Evolutionary conservation across 2,113 vertebrate species (phyloP).

Genomic region (Rhinoderma darwinii): DNA sequence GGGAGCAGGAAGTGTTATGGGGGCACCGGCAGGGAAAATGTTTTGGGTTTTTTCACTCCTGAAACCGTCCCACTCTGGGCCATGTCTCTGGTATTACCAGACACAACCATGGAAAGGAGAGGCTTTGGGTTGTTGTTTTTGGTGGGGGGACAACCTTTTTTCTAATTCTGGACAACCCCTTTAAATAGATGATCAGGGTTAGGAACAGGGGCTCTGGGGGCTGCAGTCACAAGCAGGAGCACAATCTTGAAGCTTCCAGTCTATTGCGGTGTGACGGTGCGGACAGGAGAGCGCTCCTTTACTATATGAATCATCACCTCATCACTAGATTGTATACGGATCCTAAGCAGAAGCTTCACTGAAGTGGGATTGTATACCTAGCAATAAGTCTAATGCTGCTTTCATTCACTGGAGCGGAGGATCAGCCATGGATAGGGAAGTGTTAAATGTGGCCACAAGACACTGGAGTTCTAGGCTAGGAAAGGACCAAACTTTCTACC

Average conservation of each 20-base stretch:
- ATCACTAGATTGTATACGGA: background rate
- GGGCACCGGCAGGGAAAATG: background rate
- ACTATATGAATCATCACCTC: too few species aligned
- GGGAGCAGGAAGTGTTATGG: background rate
- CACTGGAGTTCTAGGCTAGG: background rate
- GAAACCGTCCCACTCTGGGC: too few species aligned
- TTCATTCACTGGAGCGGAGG: slow-evolving; percentile 18
- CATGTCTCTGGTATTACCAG: too few species aligned
- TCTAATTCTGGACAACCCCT: too few species aligned
- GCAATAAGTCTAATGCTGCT: slow-evolving; percentile 26
- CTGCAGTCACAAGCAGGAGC: background rate
- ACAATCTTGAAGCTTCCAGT: background rate
- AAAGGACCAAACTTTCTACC: background rate
- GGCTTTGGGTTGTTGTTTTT: too few species aligned
- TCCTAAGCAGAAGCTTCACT: background rate
- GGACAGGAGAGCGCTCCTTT: too few species aligned
- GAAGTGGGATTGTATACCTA: background rate
- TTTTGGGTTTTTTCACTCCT: too few species aligned
- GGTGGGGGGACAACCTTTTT: too few species aligned
- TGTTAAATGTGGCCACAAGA: background rate
- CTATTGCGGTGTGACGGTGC: background rate
- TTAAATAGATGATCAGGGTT: background rate
- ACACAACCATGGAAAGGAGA: too few species aligned
- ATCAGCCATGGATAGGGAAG: slow-evolving; percentile 15
- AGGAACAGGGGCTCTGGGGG: too few species aligned